Evolutionary conservation across 2,797 vertebrate species (phyloP), one percentile per base, ranked within the genome.

Genomic region (Buphagus erythrorhynchus): DNA sequence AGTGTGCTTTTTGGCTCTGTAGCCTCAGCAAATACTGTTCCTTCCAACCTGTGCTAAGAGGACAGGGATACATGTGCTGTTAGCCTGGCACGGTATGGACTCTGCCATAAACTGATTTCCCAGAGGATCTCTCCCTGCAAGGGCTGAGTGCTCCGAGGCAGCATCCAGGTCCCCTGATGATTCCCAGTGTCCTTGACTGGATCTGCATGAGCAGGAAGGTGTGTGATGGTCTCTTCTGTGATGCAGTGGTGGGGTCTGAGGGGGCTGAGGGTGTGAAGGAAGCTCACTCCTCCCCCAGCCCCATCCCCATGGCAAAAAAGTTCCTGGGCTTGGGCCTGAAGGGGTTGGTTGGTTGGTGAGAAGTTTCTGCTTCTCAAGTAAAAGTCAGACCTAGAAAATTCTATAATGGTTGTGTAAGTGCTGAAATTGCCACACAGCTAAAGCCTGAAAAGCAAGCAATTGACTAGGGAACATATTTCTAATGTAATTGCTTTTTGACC

Each of bases 361-460:
- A 90, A 86, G 68, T 68, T 93, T 86, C 73, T 90, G 65, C 62
- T 91, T 90, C 92, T 83, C 35, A 80, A 88, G 61, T 78, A 71
- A 74, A 87, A 91, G 65, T 84, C 42, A 95, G 91, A 90, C 76
- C 93, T 86, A 94, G 91, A 93, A 94, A 86, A 90, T 93, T 94
- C 91, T 62, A 7, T 38, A 33, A 46, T 88, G 58, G 54, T 95
- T 95, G 88, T 69, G 28, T 95, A 95, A 96, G 73, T 84, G 72
- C 71, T 86, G 88, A 86, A 95, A 91, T 75, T 43, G 45, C 38
- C 57, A 48, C 13, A 33, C 5, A 68, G 73, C 35, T 78, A 62
- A 88, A 90, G 85, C 49, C 66, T 81, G 66, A 72, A 72, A 78
- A 91, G 61, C 35, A 80, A 61, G 79, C 22, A 93, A 72, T 68